Conservation (phyloP, 2,113 vertebrate species). For the Pitta sordida region DNA sequence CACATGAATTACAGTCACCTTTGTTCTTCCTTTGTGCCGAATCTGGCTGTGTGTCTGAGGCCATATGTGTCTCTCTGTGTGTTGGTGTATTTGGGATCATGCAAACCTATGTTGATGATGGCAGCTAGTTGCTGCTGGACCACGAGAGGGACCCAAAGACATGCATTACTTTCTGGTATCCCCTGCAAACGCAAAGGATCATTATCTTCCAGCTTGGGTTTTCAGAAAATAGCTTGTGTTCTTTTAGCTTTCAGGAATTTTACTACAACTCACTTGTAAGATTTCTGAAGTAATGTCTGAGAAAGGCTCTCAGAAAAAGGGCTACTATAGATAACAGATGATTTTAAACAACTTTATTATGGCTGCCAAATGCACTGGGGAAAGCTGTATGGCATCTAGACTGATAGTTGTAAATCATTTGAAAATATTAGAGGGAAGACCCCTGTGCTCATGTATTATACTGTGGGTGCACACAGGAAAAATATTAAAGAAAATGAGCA, state of each 20-base stretch:
- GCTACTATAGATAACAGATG: background rate
- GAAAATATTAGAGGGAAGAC: background rate
- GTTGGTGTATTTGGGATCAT: background rate
- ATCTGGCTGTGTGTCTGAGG: background rate
- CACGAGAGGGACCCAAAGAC: constrained; percentile 64
- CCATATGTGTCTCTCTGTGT: accelerated
- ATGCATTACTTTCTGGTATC: background rate
- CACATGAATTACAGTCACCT: accelerated
- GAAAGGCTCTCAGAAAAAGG: background rate
- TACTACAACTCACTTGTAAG: background rate
- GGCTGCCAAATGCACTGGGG: background rate
- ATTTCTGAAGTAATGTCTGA: background rate
- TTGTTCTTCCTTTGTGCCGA: background rate
- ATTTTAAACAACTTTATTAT: background rate
- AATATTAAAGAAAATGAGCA: background rate
- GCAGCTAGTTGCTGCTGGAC: background rate
- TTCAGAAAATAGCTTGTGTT: background rate
- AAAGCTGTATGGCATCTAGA: background rate
- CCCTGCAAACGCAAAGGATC: background rate
- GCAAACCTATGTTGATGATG: too few relatives aligned
- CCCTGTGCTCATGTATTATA: background rate
- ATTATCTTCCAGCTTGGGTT: background rate
- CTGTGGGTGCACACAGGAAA: background rate
- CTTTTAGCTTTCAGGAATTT: background rate
- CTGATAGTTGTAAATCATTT: background rate